phyloP scores from a whole-genome alignment of 2,113 vertebrate species.

The Todiramphus saurophagus region DNA sequence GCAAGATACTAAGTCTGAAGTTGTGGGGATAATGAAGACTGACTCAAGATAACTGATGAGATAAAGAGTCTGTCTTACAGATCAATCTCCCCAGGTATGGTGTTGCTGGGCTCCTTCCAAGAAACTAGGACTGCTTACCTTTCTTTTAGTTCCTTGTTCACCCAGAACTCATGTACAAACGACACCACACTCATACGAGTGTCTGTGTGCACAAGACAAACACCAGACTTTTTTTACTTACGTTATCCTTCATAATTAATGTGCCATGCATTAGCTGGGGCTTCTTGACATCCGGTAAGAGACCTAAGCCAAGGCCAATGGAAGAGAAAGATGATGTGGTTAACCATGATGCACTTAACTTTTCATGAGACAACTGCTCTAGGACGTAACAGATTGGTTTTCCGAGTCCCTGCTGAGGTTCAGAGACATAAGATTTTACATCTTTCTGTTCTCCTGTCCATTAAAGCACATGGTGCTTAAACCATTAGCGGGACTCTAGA shows the following conservation, averaged over 20 bases:
- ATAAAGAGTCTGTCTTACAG: too few relatives aligned
- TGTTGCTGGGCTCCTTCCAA: neutral
- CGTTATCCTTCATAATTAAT: conserved; percentile 94
- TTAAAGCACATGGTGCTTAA: fast-evolving
- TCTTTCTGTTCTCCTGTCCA: neutral
- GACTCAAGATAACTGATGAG: neutral
- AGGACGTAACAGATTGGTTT: neutral
- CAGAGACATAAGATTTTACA: neutral
- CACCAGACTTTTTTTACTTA: conserved; percentile 61
- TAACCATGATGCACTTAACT: fast-evolving
- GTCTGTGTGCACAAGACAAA: too few relatives aligned
- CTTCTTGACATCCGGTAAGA: conserved; percentile 86
- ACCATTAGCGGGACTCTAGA: fast-evolving
- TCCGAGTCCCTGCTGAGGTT: neutral
- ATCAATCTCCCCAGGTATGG: neutral
- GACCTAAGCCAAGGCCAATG: conserved; percentile 64
- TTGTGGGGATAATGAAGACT: too few relatives aligned
- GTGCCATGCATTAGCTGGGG: conserved; percentile 91
- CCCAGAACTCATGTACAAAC: fast-evolving
- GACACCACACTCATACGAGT: fast-evolving
- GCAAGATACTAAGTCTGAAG: neutral
- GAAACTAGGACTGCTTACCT: fast-evolving
- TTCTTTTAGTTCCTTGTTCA: neutral
- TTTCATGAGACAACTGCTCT: fast-evolving
- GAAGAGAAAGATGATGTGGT: fast-evolving